Conservation (phyloP, 2,113 vertebrate genomes). For the Callopanchax toddi region DNA sequence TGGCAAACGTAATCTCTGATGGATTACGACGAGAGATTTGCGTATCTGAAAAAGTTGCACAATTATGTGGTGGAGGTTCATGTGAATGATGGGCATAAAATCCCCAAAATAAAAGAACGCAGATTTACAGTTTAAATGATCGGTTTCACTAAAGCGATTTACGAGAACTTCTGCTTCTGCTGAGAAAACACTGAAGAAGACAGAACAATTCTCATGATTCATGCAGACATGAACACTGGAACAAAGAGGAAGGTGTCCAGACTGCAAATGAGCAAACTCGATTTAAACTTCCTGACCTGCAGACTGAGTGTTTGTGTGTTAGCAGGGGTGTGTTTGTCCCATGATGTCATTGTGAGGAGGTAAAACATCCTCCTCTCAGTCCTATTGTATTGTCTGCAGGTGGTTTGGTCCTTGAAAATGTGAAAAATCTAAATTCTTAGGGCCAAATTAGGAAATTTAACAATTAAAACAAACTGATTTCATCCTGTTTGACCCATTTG, state of each 20-base stretch:
- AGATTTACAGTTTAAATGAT: too few relatives aligned
- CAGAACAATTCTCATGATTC: too few relatives aligned
- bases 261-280: background rate
- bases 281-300: constrained; percentile 3
- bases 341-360: background rate
- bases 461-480: too few relatives aligned
- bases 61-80: background rate
- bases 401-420: background rate
- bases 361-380: too few relatives aligned
- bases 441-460: too few relatives aligned
- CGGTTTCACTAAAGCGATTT: background rate
- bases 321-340: background rate
- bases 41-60: background rate
- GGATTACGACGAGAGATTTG: background rate
- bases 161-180: background rate
- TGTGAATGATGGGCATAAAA: too few relatives aligned
- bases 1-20: background rate
- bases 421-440: too few relatives aligned
- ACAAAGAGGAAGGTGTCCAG: background rate
- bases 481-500: background rate
- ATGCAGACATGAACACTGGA: background rate
- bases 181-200: too few relatives aligned
- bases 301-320: background rate
- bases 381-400: background rate
- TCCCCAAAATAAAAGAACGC: too few relatives aligned